Percentiles rank a stretch among this genome's conserved stretches.
Evolutionary conservation across 2,888 invertebrate species (phyloP).

Genomic region (Metopia argyrocephala): DNA sequence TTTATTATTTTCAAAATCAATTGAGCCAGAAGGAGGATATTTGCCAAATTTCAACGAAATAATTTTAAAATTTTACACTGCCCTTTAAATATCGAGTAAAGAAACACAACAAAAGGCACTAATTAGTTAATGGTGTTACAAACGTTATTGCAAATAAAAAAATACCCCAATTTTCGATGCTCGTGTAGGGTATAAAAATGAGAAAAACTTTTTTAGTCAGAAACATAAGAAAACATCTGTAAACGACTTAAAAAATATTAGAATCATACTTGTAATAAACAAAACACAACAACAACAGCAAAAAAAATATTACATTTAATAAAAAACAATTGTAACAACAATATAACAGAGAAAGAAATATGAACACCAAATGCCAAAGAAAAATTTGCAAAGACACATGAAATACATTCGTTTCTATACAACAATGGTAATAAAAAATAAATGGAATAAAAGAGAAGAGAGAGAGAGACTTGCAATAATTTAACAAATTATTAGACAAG

Average conservation of each 20-base stretch:
- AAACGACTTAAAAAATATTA: slow-evolving; percentile 53
- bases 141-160: too few species aligned
- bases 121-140: too few species aligned
- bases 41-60: too few species aligned
- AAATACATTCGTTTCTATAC: background rate
- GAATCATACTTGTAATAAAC: slow-evolving; percentile 23
- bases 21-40: too few species aligned
- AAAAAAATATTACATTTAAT: background rate
- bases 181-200: too few species aligned
- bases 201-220: slow-evolving; percentile 44
- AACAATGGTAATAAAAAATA: too few species aligned
- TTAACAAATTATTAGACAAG: slow-evolving; percentile 62
- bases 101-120: too few species aligned
- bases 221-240: slow-evolving; percentile 59
- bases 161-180: too few species aligned
- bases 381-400: slow-evolving; percentile 17
- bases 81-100: too few species aligned
- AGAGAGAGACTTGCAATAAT: slow-evolving; percentile 50
- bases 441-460: slow-evolving; percentile 8
- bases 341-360: background rate
- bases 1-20: too few species aligned
- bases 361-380: background rate
- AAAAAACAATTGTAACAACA: background rate
- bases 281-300: background rate
- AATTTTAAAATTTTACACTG: too few species aligned